phyloP scores from a whole-genome alignment of 1,140 invertebrate genomes.

The Octopus bimaculoides region DNA sequence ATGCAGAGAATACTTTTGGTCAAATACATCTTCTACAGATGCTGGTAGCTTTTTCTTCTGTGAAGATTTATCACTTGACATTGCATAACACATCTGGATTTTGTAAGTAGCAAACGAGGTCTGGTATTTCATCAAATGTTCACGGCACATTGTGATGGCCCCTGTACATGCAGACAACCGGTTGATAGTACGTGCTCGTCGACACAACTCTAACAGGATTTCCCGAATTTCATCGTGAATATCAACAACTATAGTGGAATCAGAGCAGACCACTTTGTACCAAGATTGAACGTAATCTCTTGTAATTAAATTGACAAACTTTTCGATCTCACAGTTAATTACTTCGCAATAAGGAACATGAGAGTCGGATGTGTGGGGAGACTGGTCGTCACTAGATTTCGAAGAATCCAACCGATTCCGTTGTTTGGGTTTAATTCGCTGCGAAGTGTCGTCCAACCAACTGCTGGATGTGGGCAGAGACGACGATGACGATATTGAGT shows the following conservation, averaged over 20 bases:
- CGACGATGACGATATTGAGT: no score
- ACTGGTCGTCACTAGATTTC: no score
- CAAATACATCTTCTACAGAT: slow-evolving; percentile 36
- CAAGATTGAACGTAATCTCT: slow-evolving; percentile 36
- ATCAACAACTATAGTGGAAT: slow-evolving; percentile 28
- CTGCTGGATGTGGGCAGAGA: no score
- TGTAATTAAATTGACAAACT: slow-evolving; percentile 29
- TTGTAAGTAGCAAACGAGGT: slow-evolving; percentile 23
- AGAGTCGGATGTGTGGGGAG: no score
- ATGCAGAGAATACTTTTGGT: slow-evolving; percentile 29
- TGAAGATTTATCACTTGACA: slow-evolving; percentile 15
- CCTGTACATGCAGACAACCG: slow-evolving; percentile 18
- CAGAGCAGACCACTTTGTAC: slow-evolving; percentile 27
- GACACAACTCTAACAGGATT: slow-evolving; percentile 22
- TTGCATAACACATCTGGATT: slow-evolving; percentile 17
- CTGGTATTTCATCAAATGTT: slow-evolving; percentile 31
- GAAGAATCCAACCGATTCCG: no score
- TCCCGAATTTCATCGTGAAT: slow-evolving; percentile 21
- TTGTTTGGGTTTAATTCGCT: no score
- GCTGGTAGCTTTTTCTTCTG: slow-evolving; percentile 5
- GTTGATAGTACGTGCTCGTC: slow-evolving; percentile 20
- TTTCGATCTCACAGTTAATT: slow-evolving; percentile 26
- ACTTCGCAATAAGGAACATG: not conserved
- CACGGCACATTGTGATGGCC: slow-evolving; percentile 25
- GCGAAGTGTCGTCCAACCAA: no score